phyloP scores from a whole-genome alignment of 2,797 vertebrate genomes.

The Macropodus opercularis region DNA sequence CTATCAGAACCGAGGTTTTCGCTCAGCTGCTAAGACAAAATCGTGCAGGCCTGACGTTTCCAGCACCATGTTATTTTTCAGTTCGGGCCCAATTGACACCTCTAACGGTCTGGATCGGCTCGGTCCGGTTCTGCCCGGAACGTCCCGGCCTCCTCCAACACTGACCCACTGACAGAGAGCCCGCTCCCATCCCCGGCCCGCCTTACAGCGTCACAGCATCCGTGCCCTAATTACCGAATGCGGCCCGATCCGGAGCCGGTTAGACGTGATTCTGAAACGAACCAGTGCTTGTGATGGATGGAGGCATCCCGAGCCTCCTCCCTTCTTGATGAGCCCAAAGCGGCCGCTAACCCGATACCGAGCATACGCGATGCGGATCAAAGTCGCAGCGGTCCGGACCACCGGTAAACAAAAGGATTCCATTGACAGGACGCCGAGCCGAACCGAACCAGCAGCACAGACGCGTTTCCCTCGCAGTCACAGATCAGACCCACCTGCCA shows the following conservation, averaged over 20 bases:
- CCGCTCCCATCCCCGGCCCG: neutral
- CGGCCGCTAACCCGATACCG: slow-evolving; percentile 7
- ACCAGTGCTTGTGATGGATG: neutral
- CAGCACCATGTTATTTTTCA: no score
- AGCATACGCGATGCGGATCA: slow-evolving; percentile 4
- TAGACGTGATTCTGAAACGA: neutral
- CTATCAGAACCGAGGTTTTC: no score
- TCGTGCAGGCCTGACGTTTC: no score
- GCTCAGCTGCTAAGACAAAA: no score
- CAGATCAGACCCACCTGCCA: slow-evolving; percentile 68
- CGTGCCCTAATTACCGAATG: neutral
- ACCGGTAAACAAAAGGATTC: accelerated
- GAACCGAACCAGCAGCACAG: neutral
- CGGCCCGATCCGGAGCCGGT: neutral
- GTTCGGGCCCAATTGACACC: slow-evolving; percentile 4
- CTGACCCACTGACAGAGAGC: slow-evolving; percentile 31
- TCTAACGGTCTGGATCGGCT: neutral
- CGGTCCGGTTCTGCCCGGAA: no score
- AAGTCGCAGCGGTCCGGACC: neutral
- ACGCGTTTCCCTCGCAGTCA: neutral
- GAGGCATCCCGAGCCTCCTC: no score
- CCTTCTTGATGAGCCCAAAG: slow-evolving; percentile 1
- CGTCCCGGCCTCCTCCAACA: slow-evolving; percentile 9
- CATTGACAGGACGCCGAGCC: neutral
- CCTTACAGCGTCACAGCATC: neutral